Conservation (phyloP, 1,140 invertebrate genomes). For the Drosophila cardini region DNA sequence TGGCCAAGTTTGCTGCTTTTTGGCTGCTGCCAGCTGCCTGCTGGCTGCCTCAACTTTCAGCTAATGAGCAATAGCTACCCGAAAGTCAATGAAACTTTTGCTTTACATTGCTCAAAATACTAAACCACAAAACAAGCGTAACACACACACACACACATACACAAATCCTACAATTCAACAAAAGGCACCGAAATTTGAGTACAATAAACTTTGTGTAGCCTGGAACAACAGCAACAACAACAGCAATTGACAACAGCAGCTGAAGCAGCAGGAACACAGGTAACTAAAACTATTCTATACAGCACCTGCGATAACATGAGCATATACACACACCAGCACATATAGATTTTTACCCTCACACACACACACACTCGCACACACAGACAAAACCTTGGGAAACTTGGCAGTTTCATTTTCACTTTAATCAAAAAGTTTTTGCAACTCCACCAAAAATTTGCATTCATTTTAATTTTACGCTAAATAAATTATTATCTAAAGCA, state of each 20-base stretch:
- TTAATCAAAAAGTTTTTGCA: slow-evolving; percentile 79
- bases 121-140: slow-evolving; percentile 55
- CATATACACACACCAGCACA: slow-evolving; percentile 10
- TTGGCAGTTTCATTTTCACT: slow-evolving; percentile 80
- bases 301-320: slow-evolving; percentile 75
- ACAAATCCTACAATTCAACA: slow-evolving; percentile 26
- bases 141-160: slow-evolving; percentile 1
- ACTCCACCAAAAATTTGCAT: slow-evolving; percentile 76
- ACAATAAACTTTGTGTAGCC: slow-evolving; percentile 70
- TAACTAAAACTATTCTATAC: slow-evolving; percentile 68
- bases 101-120: slow-evolving; percentile 44
- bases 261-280: slow-evolving; percentile 15
- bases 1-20: slow-evolving; percentile 30
- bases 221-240: slow-evolving; percentile 53
- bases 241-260: slow-evolving; percentile 59
- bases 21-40: slow-evolving; percentile 24
- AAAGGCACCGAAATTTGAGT: slow-evolving; percentile 54
- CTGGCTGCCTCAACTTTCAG: slow-evolving; percentile 46
- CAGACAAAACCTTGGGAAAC: slow-evolving; percentile 39
- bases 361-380: not conserved
- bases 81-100: slow-evolving; percentile 66
- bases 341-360: slow-evolving; percentile 12
- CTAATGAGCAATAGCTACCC: slow-evolving; percentile 55
- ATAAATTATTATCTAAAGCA: slow-evolving; percentile 82
- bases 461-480: slow-evolving; percentile 83